Evolutionary conservation across 2,113 vertebrate genomes (phyloP), one percentile per base, ranked within the genome.

Genomic region (Muntiacus muntjak): DNA sequence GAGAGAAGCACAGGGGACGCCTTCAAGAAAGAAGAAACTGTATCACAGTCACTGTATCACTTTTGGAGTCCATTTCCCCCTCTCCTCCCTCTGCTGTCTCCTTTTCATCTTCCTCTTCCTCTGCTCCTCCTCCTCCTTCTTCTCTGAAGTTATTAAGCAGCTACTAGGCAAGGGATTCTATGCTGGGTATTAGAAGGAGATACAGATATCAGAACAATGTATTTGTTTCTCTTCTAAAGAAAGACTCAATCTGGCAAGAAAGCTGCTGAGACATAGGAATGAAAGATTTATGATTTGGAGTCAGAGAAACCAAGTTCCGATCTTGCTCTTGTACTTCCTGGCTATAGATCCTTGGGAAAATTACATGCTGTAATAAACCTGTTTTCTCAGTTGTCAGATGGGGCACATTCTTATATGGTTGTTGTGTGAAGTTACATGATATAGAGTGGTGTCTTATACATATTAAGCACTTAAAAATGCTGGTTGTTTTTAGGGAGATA

Each of bases 31-130:
- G 60, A 83, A 30, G n/a, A 43, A 45, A 10, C 2, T 26, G 64
- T n/a, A 21, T 40, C 30, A 11, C 6, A 62, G 7, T 52, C 19
- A 23, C 76, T 28, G 16, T 5, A 50, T 4, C 17, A 4, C 33
- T 83, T 40, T 64, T 58, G 23, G 14, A 76, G 14, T 89, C 10
- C 19, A 36, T 67, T 67, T 3, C 16, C 28, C 45, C 23, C 7
- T 19, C 54, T 3, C 4, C 7, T 5, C 5, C 19, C 28, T 0
- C 26, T 36, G 1, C 16, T 15, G 11, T 10, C 2, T 3, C 1
- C 21, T 23, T 16, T 11, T 3, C 67, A 25, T 40, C 36, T 47
- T 10, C 19, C n/a, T 13, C 15, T 33, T 1, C 9, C 57, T 11
- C 21, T 71, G 1, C 8, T 36, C 3, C 58, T 57, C 25, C 58